Percentiles rank a stretch among this genome's conserved stretches.
These are phyloP conservation scores for Palythoa caribaeorum DNA, from an alignment of 92 coral and sea anemone genomes.

Conservation along the genomic window DNA sequence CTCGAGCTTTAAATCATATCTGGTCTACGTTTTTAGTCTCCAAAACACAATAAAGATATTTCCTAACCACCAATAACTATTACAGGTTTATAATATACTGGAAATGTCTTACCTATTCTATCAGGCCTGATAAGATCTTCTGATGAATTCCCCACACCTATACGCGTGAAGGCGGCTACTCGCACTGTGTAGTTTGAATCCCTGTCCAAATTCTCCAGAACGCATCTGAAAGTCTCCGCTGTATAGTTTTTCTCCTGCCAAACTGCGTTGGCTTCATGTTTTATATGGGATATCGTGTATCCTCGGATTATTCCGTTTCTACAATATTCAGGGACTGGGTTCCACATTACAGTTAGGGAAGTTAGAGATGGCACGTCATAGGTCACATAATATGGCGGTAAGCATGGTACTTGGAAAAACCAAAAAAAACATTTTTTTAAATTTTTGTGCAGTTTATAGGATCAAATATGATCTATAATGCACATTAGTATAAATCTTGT, in stretches of 20 bases:
- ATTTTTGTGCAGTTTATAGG: background rate
- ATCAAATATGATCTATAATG: too few relatives aligned
- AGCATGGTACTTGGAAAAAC: conserved; percentile 65
- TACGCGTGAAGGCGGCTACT: conserved; percentile 80
- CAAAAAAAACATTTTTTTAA: background rate
- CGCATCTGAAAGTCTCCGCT: conserved; percentile 41
- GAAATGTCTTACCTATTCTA: conserved; percentile 54
- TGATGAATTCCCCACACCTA: conserved; percentile 74
- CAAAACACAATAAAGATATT: too few relatives aligned
- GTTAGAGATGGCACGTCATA: conserved; percentile 64
- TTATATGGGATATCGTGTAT: conserved; percentile 66
- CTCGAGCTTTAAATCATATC: too few relatives aligned
- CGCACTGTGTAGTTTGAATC: conserved; percentile 71
- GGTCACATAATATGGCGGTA: conserved; percentile 72
- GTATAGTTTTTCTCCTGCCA: conserved; percentile 53
- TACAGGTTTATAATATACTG: background rate
- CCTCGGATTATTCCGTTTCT: conserved; percentile 83
- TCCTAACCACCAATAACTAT: background rate
- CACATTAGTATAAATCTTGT: too few relatives aligned
- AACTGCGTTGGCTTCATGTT: conserved; percentile 26
- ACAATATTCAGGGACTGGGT: conserved; percentile 64
- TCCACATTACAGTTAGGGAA: conserved; percentile 59
- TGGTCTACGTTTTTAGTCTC: too few relatives aligned
- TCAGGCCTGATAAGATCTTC: conserved; percentile 72
- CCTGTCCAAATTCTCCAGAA: conserved; percentile 62